Evolutionary conservation across 2,888 invertebrate species (phyloP), one percentile per base, ranked within the genome.

Genomic region (Ophion costatus): DNA sequence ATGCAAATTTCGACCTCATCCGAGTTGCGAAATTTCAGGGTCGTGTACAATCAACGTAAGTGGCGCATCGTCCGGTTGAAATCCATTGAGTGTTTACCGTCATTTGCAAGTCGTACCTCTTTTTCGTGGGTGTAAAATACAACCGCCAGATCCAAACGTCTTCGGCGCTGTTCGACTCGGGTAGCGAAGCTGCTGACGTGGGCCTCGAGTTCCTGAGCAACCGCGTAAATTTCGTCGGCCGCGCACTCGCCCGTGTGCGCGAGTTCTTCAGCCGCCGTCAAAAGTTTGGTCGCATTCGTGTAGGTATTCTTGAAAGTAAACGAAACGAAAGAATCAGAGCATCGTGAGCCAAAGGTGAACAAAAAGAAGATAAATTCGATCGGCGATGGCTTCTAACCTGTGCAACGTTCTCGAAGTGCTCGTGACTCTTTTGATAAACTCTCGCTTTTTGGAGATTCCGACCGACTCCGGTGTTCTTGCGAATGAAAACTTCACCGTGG

Each of bases 341-440:
- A 1, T 29, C 7, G 9, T 20, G 59, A 11, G 51, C 17, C 17
- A 17, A 22, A 42, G 38, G 24, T 14, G 4, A 11, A 14, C n/a
- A 73, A 20, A 57, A 42, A 64, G 22, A 20, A 17, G 22, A 17
- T 51, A 57, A 75, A 64, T 45, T 7, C 7, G 6, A 38, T 38
- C 38, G 7, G 2, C n/a, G 20, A 33, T 45, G 7, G 29, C 45
- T 0, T 51, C 51, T 14, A 94, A 98, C 98, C 96, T 98, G 98
- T 70, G 99, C 99, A 85, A 99, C 99, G 94, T 98, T 98, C 95
- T 99, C 99, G 93, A 99, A 99, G 94, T 99, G 99, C 94, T 99
- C 98, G 93, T 99, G 99, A 93, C 98, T 99, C 94, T 99, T 99
- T 94, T 99, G 99, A 93, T 99, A 98, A 10, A 98, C 98, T 90